Evolutionary conservation across 2,797 vertebrate species (phyloP).

Genomic region (Luscinia megarhynchos): DNA sequence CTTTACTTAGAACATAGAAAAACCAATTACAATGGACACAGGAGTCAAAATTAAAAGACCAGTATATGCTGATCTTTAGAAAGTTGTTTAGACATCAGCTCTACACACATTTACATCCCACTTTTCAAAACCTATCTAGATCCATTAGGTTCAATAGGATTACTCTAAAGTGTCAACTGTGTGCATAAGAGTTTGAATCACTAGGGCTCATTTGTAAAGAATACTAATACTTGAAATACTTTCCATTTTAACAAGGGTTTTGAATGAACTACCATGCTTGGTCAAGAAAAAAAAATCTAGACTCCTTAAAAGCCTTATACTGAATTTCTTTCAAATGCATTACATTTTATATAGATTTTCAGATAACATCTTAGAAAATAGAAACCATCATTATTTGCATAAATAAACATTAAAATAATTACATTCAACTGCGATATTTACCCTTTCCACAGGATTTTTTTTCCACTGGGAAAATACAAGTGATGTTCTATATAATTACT

Average conservation of each 20-base stretch:
- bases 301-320: neutral
- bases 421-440: neutral
- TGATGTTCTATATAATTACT: neutral
- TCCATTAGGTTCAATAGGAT: neutral
- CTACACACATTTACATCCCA: neutral
- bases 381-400: neutral
- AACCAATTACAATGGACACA: conserved; percentile 35
- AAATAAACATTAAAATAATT: neutral
- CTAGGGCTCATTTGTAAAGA: neutral
- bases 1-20: conserved; percentile 62
- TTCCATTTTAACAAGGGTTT: neutral
- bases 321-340: neutral
- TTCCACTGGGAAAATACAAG: neutral
- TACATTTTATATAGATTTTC: neutral
- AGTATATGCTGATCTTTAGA: neutral
- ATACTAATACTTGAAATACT: neutral
- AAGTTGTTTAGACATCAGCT: neutral
- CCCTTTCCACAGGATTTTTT: neutral
- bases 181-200: neutral
- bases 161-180: neutral
- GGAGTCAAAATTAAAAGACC: conserved; percentile 15
- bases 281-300: neutral
- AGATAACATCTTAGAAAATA: neutral
- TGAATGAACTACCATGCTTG: neutral
- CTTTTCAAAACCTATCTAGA: neutral